Evolutionary conservation across 2,888 invertebrate species (phyloP).

Genomic region (Poecilobothrus nobilitatus): DNA sequence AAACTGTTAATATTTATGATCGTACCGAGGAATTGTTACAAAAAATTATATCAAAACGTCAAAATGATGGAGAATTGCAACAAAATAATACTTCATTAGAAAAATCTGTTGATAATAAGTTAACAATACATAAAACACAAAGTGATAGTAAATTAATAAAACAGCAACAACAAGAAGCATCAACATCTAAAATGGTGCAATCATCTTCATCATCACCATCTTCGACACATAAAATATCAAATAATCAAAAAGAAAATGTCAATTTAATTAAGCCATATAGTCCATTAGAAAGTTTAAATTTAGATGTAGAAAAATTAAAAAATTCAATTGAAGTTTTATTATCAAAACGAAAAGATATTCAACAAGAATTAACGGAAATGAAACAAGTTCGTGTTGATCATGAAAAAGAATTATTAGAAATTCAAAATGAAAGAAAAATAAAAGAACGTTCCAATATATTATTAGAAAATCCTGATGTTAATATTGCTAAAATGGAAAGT

Average conservation of each 20-base stretch:
- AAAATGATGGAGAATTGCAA: background rate
- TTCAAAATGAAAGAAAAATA: conserved; percentile 45
- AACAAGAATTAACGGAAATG: conserved; percentile 25
- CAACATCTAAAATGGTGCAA: conserved; percentile 27
- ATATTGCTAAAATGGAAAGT: conserved; percentile 50
- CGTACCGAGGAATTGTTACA: conserved; percentile 17
- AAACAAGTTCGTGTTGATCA: conserved; percentile 38
- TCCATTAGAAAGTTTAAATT: conserved; percentile 22
- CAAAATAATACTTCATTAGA: conserved; percentile 4
- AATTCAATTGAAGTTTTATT: conserved; percentile 38
- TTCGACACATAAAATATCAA: conserved; percentile 20
- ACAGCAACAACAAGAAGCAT: conserved; percentile 27
- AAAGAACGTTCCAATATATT: conserved; percentile 55
- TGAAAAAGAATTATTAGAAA: conserved; percentile 39
- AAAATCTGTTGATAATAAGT: background rate
- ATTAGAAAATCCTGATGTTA: conserved; percentile 55
- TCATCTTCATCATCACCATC: conserved; percentile 18
- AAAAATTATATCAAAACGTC: conserved; percentile 15
- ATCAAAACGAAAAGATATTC: conserved; percentile 26
- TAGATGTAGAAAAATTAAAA: conserved; percentile 36
- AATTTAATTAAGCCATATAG: conserved; percentile 19
- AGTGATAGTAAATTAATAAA: conserved; percentile 24
- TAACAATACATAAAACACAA: conserved; percentile 24
- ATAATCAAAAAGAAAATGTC: conserved; percentile 27
- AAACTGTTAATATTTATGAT: conserved; percentile 8